These are phyloP conservation scores for Pogonocherus hispidulus DNA, from an alignment of 2,888 invertebrate genomes.

Conservation along the genomic window DNA sequence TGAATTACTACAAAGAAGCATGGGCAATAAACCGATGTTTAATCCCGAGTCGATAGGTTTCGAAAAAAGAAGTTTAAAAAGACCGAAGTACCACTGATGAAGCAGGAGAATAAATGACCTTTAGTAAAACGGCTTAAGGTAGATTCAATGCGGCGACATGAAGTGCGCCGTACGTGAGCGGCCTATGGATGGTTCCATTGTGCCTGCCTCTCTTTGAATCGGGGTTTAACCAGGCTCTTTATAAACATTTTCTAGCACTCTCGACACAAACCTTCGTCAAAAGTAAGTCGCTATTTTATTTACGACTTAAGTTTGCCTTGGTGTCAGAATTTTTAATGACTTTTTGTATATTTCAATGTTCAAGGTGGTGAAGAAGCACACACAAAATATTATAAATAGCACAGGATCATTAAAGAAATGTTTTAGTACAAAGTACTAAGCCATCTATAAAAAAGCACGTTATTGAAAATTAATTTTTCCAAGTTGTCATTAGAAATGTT, in stretches of 20 bases:
- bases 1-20: slow-evolving; percentile 29
- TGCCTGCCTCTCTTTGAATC: slow-evolving; percentile 50
- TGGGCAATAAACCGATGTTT: slow-evolving; percentile 46
- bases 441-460: no score
- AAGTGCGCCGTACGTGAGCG: slow-evolving; percentile 59
- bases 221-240: slow-evolving; percentile 41
- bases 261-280: slow-evolving; percentile 10
- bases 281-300: slow-evolving; percentile 8
- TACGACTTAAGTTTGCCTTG: background rate
- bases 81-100: slow-evolving; percentile 54
- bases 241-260: slow-evolving; percentile 43
- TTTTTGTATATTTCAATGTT: background rate
- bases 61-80: slow-evolving; percentile 51
- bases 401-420: no score
- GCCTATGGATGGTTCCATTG: slow-evolving; percentile 57
- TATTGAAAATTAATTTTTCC: no score
- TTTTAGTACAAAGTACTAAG: no score
- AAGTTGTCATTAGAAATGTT: no score
- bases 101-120: slow-evolving; percentile 61
- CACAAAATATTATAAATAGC: no score
- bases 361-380: no score
- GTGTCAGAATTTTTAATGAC: background rate
- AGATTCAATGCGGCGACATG: slow-evolving; percentile 59
- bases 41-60: slow-evolving; percentile 54
- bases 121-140: slow-evolving; percentile 62